A percentile compares a stretch with the other conserved stretches of the same genome.
phyloP scores from a whole-genome alignment of 1,140 invertebrate species.

The Leptinotarsa lineolata region DNA sequence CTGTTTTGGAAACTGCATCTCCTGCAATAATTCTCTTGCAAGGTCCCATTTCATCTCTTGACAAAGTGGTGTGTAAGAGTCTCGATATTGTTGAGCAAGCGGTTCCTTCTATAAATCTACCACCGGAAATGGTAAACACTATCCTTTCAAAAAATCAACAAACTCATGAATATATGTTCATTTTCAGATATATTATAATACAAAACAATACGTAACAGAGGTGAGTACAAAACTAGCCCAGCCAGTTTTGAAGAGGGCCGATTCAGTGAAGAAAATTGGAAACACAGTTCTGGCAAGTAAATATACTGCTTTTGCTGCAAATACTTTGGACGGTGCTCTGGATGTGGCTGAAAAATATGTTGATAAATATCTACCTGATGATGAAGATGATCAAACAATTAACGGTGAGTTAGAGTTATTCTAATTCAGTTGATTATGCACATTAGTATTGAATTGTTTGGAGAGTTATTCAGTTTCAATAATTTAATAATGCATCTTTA shows the following conservation, averaged over 20 bases:
- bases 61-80: constrained; percentile 74
- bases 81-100: constrained; percentile 77
- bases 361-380: constrained; percentile 75
- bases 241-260: constrained; percentile 72
- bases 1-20: constrained; percentile 68
- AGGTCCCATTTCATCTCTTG: constrained; percentile 70
- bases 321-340: constrained; percentile 71
- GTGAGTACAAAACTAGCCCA: constrained; percentile 62
- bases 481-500: no score
- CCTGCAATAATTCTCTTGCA: constrained; percentile 71
- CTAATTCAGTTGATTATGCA: no score
- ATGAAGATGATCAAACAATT: constrained; percentile 50
- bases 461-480: no score
- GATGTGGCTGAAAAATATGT: constrained; percentile 78
- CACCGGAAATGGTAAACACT: constrained; percentile 72
- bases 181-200: constrained; percentile 74
- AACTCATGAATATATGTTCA: background rate
- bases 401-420: constrained; percentile 24
- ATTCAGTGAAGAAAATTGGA: constrained; percentile 76
- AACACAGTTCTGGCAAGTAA: constrained; percentile 66
- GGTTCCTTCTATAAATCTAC: constrained; percentile 75
- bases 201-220: constrained; percentile 72
- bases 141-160: background rate
- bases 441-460: no score
- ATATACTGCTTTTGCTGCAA: constrained; percentile 70